Conservation (phyloP, 2,797 vertebrate genomes). For the Arctocebus calabarensis region DNA sequence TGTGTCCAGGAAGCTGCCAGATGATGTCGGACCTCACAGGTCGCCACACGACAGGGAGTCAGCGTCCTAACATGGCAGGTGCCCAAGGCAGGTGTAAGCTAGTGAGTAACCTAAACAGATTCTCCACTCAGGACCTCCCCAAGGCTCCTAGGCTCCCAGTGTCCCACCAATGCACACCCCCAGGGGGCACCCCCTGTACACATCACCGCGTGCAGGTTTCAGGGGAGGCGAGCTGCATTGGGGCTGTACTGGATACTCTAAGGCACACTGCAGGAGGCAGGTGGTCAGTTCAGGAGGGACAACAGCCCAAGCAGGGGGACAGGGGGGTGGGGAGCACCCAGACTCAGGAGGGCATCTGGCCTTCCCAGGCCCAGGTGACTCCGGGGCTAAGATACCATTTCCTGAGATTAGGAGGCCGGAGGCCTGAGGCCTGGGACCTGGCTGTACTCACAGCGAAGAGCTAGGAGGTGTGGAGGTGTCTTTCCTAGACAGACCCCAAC, state of each 20-base stretch:
- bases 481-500: not conserved
- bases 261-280: not conserved
- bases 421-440: not conserved
- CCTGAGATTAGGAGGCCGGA: not conserved
- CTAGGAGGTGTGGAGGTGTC: not conserved
- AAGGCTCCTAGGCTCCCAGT: accelerated
- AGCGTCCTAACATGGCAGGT: not conserved
- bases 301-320: accelerated
- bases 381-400: not conserved
- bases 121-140: not conserved
- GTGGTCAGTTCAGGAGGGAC: not conserved
- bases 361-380: not conserved
- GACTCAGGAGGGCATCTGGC: not conserved
- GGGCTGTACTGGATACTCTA: not conserved
- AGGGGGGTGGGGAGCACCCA: not conserved
- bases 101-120: not conserved
- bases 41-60: accelerated
- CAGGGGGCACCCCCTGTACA: not conserved
- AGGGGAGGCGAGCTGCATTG: no score
- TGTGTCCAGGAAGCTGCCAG: not conserved
- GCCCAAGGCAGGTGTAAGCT: not conserved
- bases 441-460: not conserved
- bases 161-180: not conserved
- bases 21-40: not conserved
- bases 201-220: accelerated